Evolutionary conservation across 2,113 vertebrate species (phyloP).

Genomic region (Carollia perspicillata): DNA sequence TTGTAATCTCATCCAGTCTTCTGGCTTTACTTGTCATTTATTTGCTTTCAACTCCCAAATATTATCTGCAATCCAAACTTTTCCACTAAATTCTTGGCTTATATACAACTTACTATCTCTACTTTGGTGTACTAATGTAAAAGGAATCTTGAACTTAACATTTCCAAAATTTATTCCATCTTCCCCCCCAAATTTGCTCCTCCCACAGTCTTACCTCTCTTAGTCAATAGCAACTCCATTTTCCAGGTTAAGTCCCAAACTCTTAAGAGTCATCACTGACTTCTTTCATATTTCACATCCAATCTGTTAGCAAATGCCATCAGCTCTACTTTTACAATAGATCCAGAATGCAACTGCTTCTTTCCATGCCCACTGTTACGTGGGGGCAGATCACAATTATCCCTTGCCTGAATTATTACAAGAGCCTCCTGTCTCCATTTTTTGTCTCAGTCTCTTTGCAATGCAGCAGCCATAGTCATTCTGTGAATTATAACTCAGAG

Average conservation of each 20-base stretch:
- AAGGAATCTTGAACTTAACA: not conserved
- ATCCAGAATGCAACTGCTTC: not conserved
- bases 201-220: not conserved
- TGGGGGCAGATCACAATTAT: not conserved
- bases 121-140: not conserved
- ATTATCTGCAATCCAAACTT: not conserved
- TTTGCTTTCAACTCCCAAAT: not conserved
- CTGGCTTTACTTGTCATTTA: not conserved
- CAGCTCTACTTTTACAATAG: not conserved
- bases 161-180: not conserved
- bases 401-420: not conserved
- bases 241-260: not conserved
- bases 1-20: not conserved
- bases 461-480: not conserved
- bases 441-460: not conserved
- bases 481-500: not conserved
- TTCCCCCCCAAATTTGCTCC: not conserved
- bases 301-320: not conserved
- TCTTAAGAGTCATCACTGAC: not conserved
- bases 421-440: not conserved
- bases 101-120: not conserved
- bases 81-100: constrained; percentile 3
- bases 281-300: not conserved
- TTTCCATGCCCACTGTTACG: not conserved
- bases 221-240: not conserved